Percentiles rank a stretch among this genome's conserved stretches.
Conservation (phyloP, 2,888 invertebrate species). For the Anthoptus insignis region DNA sequence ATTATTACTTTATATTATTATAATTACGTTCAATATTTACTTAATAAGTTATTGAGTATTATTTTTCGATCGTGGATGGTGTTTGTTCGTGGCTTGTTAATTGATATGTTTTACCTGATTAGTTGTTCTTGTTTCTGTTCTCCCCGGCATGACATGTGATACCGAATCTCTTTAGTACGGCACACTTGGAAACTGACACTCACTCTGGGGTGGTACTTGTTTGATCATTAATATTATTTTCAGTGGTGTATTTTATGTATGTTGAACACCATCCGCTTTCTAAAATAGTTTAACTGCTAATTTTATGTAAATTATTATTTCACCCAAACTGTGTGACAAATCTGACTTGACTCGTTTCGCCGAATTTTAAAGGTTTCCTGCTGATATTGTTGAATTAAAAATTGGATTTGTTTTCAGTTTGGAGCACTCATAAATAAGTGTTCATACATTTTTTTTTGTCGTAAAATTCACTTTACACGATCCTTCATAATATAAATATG, state of each 20-base stretch:
- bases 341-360: conserved; percentile 14
- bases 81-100: conserved; percentile 80
- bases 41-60: conserved; percentile 82
- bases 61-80: conserved; percentile 87
- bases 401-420: conserved; percentile 71
- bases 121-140: conserved; percentile 76
- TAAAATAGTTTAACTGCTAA: conserved; percentile 75
- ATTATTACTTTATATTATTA: conserved; percentile 89
- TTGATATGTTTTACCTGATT: conserved; percentile 67
- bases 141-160: conserved; percentile 67
- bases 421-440: conserved; percentile 66
- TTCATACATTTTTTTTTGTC: conserved; percentile 64
- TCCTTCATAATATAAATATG: conserved; percentile 18
- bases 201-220: conserved; percentile 63
- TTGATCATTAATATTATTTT: conserved; percentile 67
- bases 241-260: conserved; percentile 77
- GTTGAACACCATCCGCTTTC: conserved; percentile 87
- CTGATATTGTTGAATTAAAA: conserved; percentile 6
- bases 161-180: conserved; percentile 57
- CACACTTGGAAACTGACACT: conserved; percentile 62
- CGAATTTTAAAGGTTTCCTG: not conserved
- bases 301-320: conserved; percentile 61
- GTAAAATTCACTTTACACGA: conserved; percentile 20
- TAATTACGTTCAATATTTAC: conserved; percentile 83
- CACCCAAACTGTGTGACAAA: conserved; percentile 74